Evolutionary conservation across 2,113 vertebrate genomes (phyloP).

Genomic region (Pseudorhombus dupliciocellatus): DNA sequence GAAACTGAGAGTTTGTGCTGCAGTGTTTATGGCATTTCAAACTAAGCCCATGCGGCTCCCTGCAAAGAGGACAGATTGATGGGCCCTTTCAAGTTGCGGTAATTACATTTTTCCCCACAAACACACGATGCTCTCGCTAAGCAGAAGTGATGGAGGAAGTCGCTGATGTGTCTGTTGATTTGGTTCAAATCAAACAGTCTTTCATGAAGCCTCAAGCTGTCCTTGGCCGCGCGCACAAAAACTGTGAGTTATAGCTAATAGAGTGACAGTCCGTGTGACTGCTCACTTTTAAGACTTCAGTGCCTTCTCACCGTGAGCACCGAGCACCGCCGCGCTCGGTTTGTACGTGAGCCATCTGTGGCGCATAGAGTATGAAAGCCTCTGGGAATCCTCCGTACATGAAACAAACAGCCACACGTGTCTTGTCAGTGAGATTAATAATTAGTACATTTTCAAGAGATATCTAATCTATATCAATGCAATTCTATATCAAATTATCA

Average conservation of each 20-base stretch:
- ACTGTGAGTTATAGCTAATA: not conserved
- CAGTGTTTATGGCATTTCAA: slow-evolving; percentile 31
- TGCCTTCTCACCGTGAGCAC: not conserved
- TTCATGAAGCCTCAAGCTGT: slow-evolving; percentile 36
- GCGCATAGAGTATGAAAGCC: not conserved
- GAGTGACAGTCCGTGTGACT: not conserved
- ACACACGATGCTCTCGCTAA: slow-evolving; percentile 21
- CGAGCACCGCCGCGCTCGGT: not conserved
- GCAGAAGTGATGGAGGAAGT: slow-evolving; percentile 33
- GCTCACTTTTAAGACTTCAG: not conserved
- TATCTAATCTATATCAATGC: not conserved
- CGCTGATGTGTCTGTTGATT: slow-evolving; percentile 55
- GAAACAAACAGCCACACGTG: not conserved
- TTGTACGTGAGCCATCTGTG: slow-evolving; percentile 13
- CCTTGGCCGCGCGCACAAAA: slow-evolving; percentile 1
- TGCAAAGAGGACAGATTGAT: slow-evolving; percentile 48
- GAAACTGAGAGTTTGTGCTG: slow-evolving; percentile 9
- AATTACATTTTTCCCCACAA: slow-evolving; percentile 56
- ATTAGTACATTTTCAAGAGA: not conserved
- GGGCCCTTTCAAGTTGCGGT: slow-evolving; percentile 55
- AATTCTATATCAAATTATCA: too few species aligned
- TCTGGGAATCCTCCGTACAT: slow-evolving; percentile 7
- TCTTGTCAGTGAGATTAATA: not conserved
- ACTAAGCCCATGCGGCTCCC: slow-evolving; percentile 30
- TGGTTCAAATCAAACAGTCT: slow-evolving; percentile 47